Evolutionary conservation across 2,888 invertebrate genomes (phyloP).

Genomic region (Plagodis dolabraria): DNA sequence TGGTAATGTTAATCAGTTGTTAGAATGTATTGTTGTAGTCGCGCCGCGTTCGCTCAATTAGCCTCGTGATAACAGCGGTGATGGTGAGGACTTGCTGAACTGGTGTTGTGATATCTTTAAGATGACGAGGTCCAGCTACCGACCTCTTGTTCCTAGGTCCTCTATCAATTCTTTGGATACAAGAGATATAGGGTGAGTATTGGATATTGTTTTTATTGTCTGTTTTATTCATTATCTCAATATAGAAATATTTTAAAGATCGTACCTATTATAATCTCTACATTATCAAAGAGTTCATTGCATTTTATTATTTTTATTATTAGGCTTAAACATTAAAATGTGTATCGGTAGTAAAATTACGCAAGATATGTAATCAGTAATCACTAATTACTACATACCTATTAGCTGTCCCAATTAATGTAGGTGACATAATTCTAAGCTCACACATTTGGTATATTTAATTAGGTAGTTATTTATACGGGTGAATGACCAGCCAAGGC

Average conservation of each 20-base stretch:
- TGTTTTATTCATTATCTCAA: conserved; percentile 1
- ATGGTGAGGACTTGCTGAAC: conserved; percentile 11
- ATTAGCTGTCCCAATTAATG: not conserved
- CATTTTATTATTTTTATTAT: too few relatives aligned
- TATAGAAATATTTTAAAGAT: too few relatives aligned
- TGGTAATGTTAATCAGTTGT: conserved; percentile 63
- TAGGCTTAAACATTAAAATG: too few relatives aligned
- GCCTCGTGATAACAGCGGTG: conserved; percentile 28
- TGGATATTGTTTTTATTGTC: not conserved
- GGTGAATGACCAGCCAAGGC: conserved; percentile 29
- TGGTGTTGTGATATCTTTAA: conserved; percentile 34
- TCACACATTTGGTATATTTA: not conserved
- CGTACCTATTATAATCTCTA: too few relatives aligned
- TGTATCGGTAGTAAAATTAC: too few relatives aligned
- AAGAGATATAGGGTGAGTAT: conserved; percentile 71
- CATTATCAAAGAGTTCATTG: too few relatives aligned
- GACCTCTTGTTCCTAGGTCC: conserved; percentile 73
- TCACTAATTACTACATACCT: not conserved
- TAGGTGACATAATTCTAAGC: not conserved
- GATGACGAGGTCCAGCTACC: conserved; percentile 78
- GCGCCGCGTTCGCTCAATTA: conserved; percentile 61
- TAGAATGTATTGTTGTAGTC: conserved; percentile 48
- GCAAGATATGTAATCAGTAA: too few relatives aligned
- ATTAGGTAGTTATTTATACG: conserved; percentile 3
- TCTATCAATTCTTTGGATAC: conserved; percentile 72